Conservation (phyloP, 2,113 vertebrate species). For the Erpornis zantholeuca region DNA sequence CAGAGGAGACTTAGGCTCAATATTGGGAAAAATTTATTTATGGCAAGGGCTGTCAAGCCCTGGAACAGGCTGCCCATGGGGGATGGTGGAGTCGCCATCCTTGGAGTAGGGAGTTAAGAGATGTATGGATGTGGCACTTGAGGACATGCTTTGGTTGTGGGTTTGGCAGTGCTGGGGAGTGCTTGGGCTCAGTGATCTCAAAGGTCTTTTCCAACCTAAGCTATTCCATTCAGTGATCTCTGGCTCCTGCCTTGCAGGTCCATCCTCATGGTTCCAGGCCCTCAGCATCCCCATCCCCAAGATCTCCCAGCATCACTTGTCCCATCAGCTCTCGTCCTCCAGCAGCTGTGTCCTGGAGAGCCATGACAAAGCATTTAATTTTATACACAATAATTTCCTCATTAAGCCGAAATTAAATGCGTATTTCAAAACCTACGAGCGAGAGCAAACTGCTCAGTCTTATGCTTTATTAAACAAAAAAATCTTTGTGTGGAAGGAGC, state of each 20-base stretch:
- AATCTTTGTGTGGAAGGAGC: background rate
- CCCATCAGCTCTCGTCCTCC: background rate
- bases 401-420: slow-evolving; percentile 64
- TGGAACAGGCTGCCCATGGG: background rate
- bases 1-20: background rate
- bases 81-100: no score
- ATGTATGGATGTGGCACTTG: background rate
- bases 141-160: background rate
- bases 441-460: slow-evolving; percentile 35
- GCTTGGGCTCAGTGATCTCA: background rate
- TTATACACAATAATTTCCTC: slow-evolving; percentile 17
- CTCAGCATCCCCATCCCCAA: background rate
- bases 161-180: background rate
- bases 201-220: background rate
- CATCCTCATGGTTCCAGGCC: background rate
- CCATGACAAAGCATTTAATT: background rate
- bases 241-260: background rate
- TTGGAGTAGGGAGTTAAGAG: background rate
- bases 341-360: background rate
- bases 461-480: slow-evolving; percentile 33
- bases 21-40: background rate
- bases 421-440: slow-evolving; percentile 55
- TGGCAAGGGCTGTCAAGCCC: background rate
- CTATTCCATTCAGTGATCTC: background rate
- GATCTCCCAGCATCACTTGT: background rate